Base-by-base conservation (phyloP, 2,797 vertebrate genomes). In the Girardinus metallicus region DNA sequence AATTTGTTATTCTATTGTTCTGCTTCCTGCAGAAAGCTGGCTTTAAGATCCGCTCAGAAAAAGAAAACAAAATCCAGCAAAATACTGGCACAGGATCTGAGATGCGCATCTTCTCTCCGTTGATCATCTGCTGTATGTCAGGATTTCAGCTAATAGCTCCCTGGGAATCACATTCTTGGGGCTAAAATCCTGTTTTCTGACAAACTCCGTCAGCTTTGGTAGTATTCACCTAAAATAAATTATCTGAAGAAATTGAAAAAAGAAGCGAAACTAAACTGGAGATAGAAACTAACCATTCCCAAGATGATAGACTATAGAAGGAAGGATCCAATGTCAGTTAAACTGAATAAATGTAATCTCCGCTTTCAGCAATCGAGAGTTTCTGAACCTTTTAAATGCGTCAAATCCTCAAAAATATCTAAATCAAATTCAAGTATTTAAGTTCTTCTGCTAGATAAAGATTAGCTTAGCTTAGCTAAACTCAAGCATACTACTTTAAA, bases 1-100 rank as follows among this genome's bases (percentile, higher is more conserved):
- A 96, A 97, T 97, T 97, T 97, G 96, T 97, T 97, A 97, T 97
- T 97, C 96, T 75, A 85, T 95, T 96, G 96, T 95, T 92, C 96
- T 15, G 80, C 79, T 80, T 81, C 77, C 95, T 94, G n/a, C 41
- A 71, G 68, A 71, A 71, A 46, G 41, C 68, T 46, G 26, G 12
- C 41, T 71, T 71, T 44, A 71, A 44, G 41, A 71, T 46, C 68
- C 26, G 43, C 43, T 46, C n/a, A 71, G 68, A 71, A 44, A 71
- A 43, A 44, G 41, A 13, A 29, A 71, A 71, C 43, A 44, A 16
- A 71, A 70, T 43, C 39, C 66, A 43, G 26, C 66, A 71, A 71
- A 46, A 6, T 4, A 29, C 68, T 71, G 68, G 68, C 68, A 71
- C 26, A 71, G 68, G 68, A 71, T 71, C 68, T 71, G 43, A 46